Conservation (phyloP, 2,797 vertebrate species). For the Schizopygopsis pylzovi region DNA sequence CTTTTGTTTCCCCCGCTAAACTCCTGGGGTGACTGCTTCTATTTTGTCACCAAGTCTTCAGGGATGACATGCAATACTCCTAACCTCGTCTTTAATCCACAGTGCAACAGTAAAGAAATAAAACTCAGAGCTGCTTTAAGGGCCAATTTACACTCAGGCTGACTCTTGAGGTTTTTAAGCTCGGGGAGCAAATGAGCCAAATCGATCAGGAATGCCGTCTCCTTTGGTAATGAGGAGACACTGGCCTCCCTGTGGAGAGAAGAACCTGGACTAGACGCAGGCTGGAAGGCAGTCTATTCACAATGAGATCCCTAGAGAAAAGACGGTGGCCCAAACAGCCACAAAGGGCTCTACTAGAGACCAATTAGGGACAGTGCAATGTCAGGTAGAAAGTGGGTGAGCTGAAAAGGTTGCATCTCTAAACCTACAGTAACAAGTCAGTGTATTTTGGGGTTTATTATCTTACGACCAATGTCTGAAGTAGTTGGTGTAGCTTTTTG, state of each 20-base stretch:
- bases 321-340: slow-evolving; percentile 46
- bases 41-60: slow-evolving; percentile 46
- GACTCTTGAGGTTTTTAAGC: slow-evolving; percentile 53
- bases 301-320: slow-evolving; percentile 57
- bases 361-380: slow-evolving; percentile 59
- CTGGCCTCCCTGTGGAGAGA: slow-evolving; percentile 35
- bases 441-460: slow-evolving; percentile 5
- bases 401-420: slow-evolving; percentile 45
- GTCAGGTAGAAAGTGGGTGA: slow-evolving; percentile 51
- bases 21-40: slow-evolving; percentile 3
- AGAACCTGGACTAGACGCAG: slow-evolving; percentile 23
- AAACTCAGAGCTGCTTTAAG: slow-evolving; percentile 46
- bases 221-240: slow-evolving; percentile 54
- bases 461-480: background rate
- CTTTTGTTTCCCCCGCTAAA: slow-evolving; percentile 28
- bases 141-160: slow-evolving; percentile 54
- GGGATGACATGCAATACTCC: slow-evolving; percentile 40
- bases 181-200: slow-evolving; percentile 53
- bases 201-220: slow-evolving; percentile 59
- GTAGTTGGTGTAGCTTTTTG: background rate
- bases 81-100: slow-evolving; percentile 43
- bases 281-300: slow-evolving; percentile 18
- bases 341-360: slow-evolving; percentile 54
- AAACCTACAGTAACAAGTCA: slow-evolving; percentile 17
- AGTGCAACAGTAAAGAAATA: slow-evolving; percentile 45